These are phyloP conservation scores for Zygaena filipendulae DNA, from an alignment of 2,888 invertebrate species.

Conservation along the genomic window DNA sequence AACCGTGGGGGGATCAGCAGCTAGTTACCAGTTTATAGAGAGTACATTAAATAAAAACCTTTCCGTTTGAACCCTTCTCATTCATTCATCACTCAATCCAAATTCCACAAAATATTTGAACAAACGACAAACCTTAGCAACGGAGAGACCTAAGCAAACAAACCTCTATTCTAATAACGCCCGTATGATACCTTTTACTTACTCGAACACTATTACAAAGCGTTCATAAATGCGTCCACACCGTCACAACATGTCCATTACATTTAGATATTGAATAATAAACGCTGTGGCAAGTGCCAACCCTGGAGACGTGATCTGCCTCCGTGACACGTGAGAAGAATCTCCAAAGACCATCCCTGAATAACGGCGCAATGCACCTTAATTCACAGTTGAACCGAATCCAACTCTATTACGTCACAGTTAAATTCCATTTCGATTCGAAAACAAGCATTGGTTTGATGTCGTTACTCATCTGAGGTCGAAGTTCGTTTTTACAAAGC, in stretches of 20 bases:
- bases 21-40: too few relatives aligned
- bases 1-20: too few relatives aligned
- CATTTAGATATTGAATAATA: conserved; percentile 53
- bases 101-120: too few relatives aligned
- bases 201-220: too few relatives aligned
- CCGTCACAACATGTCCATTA: conserved; percentile 37
- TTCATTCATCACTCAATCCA: too few relatives aligned
- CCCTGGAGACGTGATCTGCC: conserved; percentile 32
- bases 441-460: conserved; percentile 22
- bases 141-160: too few relatives aligned
- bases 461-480: conserved; percentile 20
- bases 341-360: conserved; percentile 24
- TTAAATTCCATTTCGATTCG: conserved; percentile 24
- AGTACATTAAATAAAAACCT: too few relatives aligned
- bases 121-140: too few relatives aligned
- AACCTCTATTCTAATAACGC: too few relatives aligned
- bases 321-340: conserved; percentile 36
- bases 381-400: conserved; percentile 27
- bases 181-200: too few relatives aligned
- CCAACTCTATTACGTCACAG: conserved; percentile 32
- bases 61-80: too few relatives aligned
- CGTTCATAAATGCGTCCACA: conserved; percentile 21
- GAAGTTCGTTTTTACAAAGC: conserved; percentile 39
- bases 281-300: conserved; percentile 40
- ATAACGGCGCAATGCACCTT: conserved; percentile 24